phyloP scores from a whole-genome alignment of 2,888 invertebrate species.

The Diachrysia chrysitis region DNA sequence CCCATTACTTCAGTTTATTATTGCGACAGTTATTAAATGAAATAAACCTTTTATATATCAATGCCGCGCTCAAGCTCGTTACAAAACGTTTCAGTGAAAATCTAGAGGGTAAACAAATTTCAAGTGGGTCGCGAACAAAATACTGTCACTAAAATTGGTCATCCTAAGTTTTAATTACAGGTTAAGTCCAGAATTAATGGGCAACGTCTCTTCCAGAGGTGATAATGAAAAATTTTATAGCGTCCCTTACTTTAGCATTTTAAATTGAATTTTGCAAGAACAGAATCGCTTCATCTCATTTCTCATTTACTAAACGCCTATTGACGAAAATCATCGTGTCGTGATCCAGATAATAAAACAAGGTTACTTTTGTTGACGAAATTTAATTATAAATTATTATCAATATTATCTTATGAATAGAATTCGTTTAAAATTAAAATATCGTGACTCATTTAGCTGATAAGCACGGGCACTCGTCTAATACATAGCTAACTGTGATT shows the following conservation, averaged over 20 bases:
- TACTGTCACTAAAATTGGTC: constrained; percentile 66
- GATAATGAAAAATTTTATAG: constrained; percentile 83
- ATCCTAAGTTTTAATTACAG: constrained; percentile 75
- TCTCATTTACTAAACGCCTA: constrained; percentile 49
- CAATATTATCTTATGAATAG: neutral
- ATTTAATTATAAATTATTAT: neutral
- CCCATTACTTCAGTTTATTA: constrained; percentile 67
- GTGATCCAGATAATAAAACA: constrained; percentile 31
- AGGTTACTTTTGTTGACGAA: constrained; percentile 11
- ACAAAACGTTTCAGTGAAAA: constrained; percentile 60
- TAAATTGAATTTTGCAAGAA: constrained; percentile 78
- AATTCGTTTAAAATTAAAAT: neutral
- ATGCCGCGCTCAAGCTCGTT: constrained; percentile 39
- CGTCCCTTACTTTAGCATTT: constrained; percentile 60
- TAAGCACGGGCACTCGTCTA: neutral
- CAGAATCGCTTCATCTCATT: constrained; percentile 66
- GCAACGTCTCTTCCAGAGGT: constrained; percentile 60
- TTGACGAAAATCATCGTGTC: constrained; percentile 51
- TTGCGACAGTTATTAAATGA: constrained; percentile 44
- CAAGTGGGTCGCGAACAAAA: constrained; percentile 77
- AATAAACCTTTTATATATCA: constrained; percentile 39
- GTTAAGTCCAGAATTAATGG: constrained; percentile 80
- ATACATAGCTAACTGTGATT: neutral
- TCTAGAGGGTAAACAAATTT: constrained; percentile 69
- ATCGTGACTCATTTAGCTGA: neutral